phyloP scores from a whole-genome alignment of 2,113 vertebrate genomes.

The Parus major region DNA sequence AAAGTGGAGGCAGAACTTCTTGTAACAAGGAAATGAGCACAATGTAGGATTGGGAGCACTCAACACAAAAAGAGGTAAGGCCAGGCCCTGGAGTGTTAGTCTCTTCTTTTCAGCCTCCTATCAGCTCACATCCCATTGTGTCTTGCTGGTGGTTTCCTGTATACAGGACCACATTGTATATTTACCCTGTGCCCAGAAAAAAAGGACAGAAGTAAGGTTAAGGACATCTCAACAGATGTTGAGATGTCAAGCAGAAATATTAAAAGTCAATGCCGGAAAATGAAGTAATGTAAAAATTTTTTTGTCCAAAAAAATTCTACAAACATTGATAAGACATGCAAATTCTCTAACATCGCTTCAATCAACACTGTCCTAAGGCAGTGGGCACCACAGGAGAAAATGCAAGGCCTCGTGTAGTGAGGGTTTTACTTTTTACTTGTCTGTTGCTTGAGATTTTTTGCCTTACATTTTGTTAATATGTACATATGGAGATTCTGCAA shows the following conservation, averaged over 20 bases:
- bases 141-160: not conserved
- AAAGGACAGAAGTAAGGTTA: not conserved
- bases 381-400: not conserved
- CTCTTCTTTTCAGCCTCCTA: not conserved
- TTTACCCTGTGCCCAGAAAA: not conserved
- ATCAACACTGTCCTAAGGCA: not conserved
- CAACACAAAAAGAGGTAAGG: fast-evolving
- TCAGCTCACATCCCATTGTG: not conserved
- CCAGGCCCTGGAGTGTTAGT: not conserved
- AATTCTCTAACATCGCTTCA: not conserved
- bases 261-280: not conserved
- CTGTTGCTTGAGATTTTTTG: not conserved
- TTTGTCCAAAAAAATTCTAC: not conserved
- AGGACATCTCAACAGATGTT: not conserved
- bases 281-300: not conserved
- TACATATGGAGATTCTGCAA: not conserved
- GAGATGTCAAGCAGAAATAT: not conserved
- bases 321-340: not conserved
- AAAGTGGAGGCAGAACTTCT: not conserved
- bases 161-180: not conserved
- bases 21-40: not conserved
- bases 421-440: not conserved
- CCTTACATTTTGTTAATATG: not conserved
- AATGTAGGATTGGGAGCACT: not conserved
- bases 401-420: fast-evolving